A percentile compares a stretch with the other conserved stretches of the same genome.
These are phyloP conservation scores for Manis crassicaudata DNA, from an alignment of 2,797 vertebrate species.

Conservation along the genomic window DNA sequence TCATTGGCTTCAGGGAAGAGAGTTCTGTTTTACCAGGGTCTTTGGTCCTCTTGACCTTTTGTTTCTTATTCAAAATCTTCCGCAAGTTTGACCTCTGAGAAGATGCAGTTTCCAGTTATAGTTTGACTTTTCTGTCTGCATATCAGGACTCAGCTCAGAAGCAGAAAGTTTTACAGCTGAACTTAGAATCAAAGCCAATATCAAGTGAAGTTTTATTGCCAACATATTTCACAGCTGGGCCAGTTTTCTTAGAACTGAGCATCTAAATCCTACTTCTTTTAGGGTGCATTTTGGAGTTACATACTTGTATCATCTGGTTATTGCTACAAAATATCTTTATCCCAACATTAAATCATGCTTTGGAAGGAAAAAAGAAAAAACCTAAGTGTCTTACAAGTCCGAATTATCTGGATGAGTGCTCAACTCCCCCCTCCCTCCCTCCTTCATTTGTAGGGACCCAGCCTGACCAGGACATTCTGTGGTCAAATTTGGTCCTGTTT, in stretches of 20 bases:
- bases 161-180: neutral
- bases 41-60: slow-evolving; percentile 71
- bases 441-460: neutral
- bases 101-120: slow-evolving; percentile 72
- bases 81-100: slow-evolving; percentile 67
- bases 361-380: neutral
- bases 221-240: neutral
- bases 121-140: slow-evolving; percentile 47
- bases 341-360: neutral
- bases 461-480: neutral
- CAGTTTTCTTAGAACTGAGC: neutral
- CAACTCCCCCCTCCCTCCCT: too few relatives aligned
- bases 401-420: neutral
- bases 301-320: neutral
- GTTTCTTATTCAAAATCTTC: slow-evolving; percentile 75
- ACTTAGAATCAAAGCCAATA: neutral
- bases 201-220: neutral
- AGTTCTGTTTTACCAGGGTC: slow-evolving; percentile 63
- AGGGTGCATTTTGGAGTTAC: neutral
- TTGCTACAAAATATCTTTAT: slow-evolving; percentile 44
- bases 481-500: neutral
- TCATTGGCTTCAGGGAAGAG: slow-evolving; percentile 77
- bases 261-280: neutral
- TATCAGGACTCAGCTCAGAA: neutral
- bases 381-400: neutral